These are phyloP conservation scores for Macquaria ambigua DNA, from an alignment of 2,113 vertebrate genomes.

Conservation along the genomic window DNA sequence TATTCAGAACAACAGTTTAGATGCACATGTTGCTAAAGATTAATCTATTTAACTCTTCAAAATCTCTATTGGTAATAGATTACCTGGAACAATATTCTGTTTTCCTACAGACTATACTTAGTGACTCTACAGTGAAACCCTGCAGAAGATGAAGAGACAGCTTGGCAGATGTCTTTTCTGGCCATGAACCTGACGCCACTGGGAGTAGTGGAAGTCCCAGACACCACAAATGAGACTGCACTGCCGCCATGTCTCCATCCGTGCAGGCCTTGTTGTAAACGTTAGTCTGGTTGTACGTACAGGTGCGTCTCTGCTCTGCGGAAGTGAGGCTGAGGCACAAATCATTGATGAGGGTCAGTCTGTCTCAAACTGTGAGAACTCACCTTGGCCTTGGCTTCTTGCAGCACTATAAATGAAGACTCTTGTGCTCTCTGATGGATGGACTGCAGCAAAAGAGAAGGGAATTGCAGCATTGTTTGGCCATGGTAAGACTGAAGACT, in stretches of 20 bases:
- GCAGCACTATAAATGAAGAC: constrained; percentile 57
- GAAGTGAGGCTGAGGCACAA: constrained; percentile 25
- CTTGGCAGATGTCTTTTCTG: constrained; percentile 57
- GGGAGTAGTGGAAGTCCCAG: constrained; percentile 29
- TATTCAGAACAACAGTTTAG: not conserved
- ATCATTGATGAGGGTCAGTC: constrained; percentile 70
- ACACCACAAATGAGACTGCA: constrained; percentile 54
- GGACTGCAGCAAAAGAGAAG: constrained; percentile 32
- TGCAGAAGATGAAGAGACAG: constrained; percentile 41
- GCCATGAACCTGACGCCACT: constrained; percentile 42
- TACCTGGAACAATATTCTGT: constrained; percentile 5
- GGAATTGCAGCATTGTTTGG: constrained; percentile 2
- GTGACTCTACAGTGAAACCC: constrained; percentile 38
- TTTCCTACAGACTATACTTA: constrained; percentile 9
- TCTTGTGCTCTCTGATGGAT: constrained; percentile 50
- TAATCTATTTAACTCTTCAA: not conserved
- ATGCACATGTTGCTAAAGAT: not conserved
- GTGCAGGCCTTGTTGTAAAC: constrained; percentile 9
- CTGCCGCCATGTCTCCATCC: constrained; percentile 64
- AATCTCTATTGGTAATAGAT: constrained; percentile 22
- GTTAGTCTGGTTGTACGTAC: constrained; percentile 5
- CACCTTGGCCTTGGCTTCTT: constrained; percentile 59
- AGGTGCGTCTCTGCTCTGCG: constrained; percentile 20
- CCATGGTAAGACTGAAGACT: constrained; percentile 16
- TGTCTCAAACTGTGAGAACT: constrained; percentile 56